Conservation (phyloP, 37 sponge, comb jelly and placozoan species). For the Ianthella basta region DNA sequence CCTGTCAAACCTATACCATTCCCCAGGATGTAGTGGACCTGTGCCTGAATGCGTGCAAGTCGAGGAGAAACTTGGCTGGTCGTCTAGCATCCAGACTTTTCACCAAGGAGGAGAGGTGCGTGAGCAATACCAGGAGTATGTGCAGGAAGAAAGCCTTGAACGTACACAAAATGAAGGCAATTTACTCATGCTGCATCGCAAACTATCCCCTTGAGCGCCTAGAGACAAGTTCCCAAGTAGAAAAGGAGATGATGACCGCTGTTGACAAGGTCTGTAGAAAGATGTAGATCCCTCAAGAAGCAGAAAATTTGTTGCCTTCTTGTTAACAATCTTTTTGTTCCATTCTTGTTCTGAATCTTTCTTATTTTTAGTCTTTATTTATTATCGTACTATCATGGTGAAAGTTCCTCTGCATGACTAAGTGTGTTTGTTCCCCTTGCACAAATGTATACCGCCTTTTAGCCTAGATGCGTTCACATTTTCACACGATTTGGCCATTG, state of each 20-base stretch:
- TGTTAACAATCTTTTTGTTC: too few species aligned
- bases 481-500: not conserved
- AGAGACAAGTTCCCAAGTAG: not conserved
- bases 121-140: not conserved
- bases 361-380: too few species aligned
- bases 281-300: not conserved
- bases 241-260: not conserved
- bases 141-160: not conserved
- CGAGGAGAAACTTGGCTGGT: constrained; percentile 4
- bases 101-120: not conserved
- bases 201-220: constrained; percentile 8
- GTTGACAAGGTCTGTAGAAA: not conserved
- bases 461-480: not conserved
- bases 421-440: not conserved
- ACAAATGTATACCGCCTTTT: not conserved
- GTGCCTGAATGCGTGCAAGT: not conserved
- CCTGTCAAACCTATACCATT: too few species aligned
- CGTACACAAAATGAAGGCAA: not conserved
- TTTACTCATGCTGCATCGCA: not conserved
- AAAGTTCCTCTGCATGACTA: not conserved
- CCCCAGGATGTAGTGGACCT: not conserved
- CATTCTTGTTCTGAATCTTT: too few species aligned
- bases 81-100: not conserved
- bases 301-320: too few species aligned
- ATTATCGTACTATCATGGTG: too few species aligned